These are phyloP conservation scores for Oscheius sp. DNA, from an alignment of 2,888 invertebrate genomes.

Conservation along the genomic window DNA sequence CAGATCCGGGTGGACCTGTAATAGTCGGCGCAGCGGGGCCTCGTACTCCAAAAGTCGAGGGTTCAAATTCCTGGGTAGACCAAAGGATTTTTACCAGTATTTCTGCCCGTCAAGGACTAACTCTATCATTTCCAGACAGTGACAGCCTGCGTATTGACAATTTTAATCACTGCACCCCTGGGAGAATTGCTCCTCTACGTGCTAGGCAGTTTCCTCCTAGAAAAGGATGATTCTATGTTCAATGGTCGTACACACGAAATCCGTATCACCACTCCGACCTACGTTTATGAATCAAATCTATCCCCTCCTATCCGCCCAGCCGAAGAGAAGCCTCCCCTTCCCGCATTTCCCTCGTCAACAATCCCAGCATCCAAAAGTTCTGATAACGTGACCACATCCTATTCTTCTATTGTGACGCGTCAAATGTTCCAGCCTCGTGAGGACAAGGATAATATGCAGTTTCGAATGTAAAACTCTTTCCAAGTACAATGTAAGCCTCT, in stretches of 20 bases:
- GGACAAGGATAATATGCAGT: slow-evolving; percentile 23
- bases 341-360: background rate
- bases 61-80: no score
- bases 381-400: no score
- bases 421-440: slow-evolving; percentile 28
- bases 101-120: background rate
- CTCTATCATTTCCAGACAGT: slow-evolving; percentile 36
- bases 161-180: slow-evolving; percentile 59
- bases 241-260: slow-evolving; percentile 11
- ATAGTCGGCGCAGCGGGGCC: no score
- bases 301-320: background rate
- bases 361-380: background rate
- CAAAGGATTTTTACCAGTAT: no score
- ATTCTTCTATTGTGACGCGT: background rate
- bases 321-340: slow-evolving; percentile 3
- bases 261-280: slow-evolving; percentile 17
- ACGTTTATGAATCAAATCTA: background rate
- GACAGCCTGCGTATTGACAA: slow-evolving; percentile 52
- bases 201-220: slow-evolving; percentile 38
- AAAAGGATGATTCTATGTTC: background rate
- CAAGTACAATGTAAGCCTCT: slow-evolving; percentile 9
- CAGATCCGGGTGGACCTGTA: no score
- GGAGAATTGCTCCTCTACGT: slow-evolving; percentile 57
- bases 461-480: slow-evolving; percentile 10
- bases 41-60: no score